Evolutionary conservation across 2,113 vertebrate species (phyloP), one percentile per base, ranked within the genome.

Genomic region (Heterocephalus glaber): DNA sequence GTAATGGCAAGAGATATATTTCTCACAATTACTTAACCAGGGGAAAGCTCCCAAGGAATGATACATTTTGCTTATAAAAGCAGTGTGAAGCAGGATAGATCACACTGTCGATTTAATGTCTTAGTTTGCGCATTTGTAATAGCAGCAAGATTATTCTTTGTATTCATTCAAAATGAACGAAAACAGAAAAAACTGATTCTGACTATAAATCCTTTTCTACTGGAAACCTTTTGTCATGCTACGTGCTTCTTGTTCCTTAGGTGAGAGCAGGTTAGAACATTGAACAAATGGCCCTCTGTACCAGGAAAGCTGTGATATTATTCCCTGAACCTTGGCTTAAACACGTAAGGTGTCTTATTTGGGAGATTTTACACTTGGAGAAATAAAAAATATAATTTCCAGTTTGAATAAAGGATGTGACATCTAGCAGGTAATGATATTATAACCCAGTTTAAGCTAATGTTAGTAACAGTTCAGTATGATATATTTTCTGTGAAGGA

Each of bases 41-140:
- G 96, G 98, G 97, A 95, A 0, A 60, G 91, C 97, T 97, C 97
- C 88, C 54, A 89, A 77, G 95, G 96, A 97, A 96, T 97, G 98
- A 98, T 98, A 97, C 95, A 98, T 98, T 98, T 93, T 97, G 97
- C 97, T 98, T 98, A 97, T 98, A 98, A 98, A 98, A 97, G n/a
- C 96, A 96, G 85, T 38, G 68, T 97, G 97, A 98, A 98, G 98
- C 97, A 97, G 98, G 93, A 98, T 98, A 98, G 98, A 98, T 98
- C 98, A 98, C 97, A 89, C 96, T 98, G 98, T 98, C 98, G 94
- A 90, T 97, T 98, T 98, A 98, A 98, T 94, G 94, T 96, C 82
- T 95, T 93, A 54, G 94, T 97, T 98, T 97, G 92, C 95, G 97
- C 92, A 85, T 98, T 95, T 97, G 66, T 98, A 95, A 98, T 97